Conservation (phyloP, 1,140 invertebrate species). For the Drosophila parabipectinata region DNA sequence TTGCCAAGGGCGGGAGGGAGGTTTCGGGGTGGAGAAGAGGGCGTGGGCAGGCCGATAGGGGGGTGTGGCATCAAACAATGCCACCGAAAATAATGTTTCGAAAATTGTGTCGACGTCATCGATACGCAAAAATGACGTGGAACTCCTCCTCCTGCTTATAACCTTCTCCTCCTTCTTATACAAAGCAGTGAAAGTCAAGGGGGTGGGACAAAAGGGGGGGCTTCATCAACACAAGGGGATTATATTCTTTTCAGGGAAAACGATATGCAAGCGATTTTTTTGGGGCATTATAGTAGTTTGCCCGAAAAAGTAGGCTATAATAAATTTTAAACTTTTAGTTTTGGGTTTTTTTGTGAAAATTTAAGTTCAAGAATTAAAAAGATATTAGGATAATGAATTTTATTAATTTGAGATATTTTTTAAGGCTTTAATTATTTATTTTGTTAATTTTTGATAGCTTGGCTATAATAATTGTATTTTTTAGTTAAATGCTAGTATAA, state of each 20-base stretch:
- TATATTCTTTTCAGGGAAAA: not conserved
- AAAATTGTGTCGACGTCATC: slow-evolving; percentile 76
- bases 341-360: too few relatives aligned
- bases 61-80: slow-evolving; percentile 53
- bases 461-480: too few relatives aligned
- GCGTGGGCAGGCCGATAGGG: not conserved
- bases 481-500: too few relatives aligned
- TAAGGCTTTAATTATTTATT: too few relatives aligned
- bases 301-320: not conserved
- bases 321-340: too few relatives aligned
- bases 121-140: slow-evolving; percentile 69
- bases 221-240: not conserved
- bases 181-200: not conserved
- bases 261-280: not conserved
- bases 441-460: too few relatives aligned
- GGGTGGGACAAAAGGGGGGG: not conserved
- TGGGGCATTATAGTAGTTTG: not conserved
- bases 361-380: too few relatives aligned
- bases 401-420: too few relatives aligned
- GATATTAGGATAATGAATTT: too few relatives aligned
- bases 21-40: not conserved
- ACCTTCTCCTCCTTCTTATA: not conserved
- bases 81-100: slow-evolving; percentile 55
- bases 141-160: not conserved
- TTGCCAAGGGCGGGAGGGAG: not conserved